phyloP scores from a whole-genome alignment of 2,888 invertebrate genomes.

The Gymnocheta viridis region DNA sequence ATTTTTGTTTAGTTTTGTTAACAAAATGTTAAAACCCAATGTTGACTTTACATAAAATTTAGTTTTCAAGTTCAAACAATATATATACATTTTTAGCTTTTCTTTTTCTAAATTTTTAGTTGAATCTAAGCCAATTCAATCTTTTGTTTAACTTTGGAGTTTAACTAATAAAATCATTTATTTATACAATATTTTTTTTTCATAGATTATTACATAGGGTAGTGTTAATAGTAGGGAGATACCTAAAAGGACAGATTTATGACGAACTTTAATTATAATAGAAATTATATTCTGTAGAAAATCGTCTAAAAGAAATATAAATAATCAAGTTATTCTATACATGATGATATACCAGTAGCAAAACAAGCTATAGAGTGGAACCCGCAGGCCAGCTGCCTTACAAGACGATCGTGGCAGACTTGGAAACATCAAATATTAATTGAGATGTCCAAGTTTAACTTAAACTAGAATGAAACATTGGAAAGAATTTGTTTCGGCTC shows the following conservation, averaged over 20 bases:
- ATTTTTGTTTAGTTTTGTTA: conserved; percentile 12
- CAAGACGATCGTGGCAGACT: too few species aligned
- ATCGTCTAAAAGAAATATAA: too few species aligned
- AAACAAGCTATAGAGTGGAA: too few species aligned
- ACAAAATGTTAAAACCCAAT: conserved; percentile 38
- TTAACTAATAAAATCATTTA: conserved; percentile 38
- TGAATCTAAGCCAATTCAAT: not conserved
- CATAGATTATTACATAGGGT: not conserved
- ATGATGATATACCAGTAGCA: too few species aligned
- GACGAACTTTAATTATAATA: too few species aligned
- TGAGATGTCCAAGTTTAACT: too few species aligned
- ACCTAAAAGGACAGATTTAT: too few species aligned
- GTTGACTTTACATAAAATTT: conserved; percentile 52
- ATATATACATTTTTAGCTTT: conserved; percentile 5
- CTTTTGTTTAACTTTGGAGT: conserved; percentile 36
- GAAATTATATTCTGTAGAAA: too few species aligned
- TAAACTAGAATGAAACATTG: too few species aligned
- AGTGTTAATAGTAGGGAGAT: not conserved
- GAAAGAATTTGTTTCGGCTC: not conserved
- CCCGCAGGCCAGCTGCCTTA: too few species aligned
- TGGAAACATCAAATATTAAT: too few species aligned
- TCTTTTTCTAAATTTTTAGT: conserved; percentile 1
- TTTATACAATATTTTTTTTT: conserved; percentile 21
- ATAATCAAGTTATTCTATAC: too few species aligned
- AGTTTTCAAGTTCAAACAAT: conserved; percentile 51